phyloP scores from a whole-genome alignment of 2,888 invertebrate species.

The Itoplectis maculator region DNA sequence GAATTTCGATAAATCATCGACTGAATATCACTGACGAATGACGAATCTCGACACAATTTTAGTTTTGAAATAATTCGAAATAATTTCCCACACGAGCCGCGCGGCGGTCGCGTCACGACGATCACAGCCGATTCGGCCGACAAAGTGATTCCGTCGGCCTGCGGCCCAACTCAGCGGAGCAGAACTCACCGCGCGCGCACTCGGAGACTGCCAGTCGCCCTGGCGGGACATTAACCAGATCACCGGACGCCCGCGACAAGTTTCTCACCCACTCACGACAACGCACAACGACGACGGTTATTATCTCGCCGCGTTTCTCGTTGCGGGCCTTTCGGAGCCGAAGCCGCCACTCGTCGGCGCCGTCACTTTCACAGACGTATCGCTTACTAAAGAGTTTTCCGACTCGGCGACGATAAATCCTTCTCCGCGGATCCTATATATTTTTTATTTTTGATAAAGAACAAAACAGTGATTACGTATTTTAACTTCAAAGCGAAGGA shows the following conservation, averaged over 20 bases:
- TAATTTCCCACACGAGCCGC: slow-evolving; percentile 67
- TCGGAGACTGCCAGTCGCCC: slow-evolving; percentile 58
- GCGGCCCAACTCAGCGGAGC: slow-evolving; percentile 42
- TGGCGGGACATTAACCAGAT: slow-evolving; percentile 81
- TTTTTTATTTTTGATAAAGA: no score
- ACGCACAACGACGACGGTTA: slow-evolving; percentile 45
- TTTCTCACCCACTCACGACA: slow-evolving; percentile 79
- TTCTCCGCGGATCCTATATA: slow-evolving; percentile 1
- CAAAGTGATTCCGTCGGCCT: slow-evolving; percentile 58
- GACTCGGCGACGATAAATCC: background rate
- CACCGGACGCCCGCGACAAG: slow-evolving; percentile 82
- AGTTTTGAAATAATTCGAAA: slow-evolving; percentile 52
- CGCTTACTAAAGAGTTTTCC: slow-evolving; percentile 19
- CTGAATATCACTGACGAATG: background rate
- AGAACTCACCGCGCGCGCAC: slow-evolving; percentile 60
- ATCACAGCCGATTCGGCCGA: slow-evolving; percentile 47
- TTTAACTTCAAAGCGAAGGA: no score
- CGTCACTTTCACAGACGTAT: slow-evolving; percentile 3
- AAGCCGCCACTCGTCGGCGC: slow-evolving; percentile 16
- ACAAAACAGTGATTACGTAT: no score
- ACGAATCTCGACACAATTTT: background rate
- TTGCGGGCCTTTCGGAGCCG: slow-evolving; percentile 8
- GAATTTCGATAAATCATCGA: background rate
- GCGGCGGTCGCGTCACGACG: background rate
- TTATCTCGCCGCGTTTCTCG: slow-evolving; percentile 52